Percentiles rank a stretch among this genome's conserved stretches.
These are phyloP conservation scores for Sus cebifrons DNA, from an alignment of 2,797 vertebrate species.

Conservation along the genomic window DNA sequence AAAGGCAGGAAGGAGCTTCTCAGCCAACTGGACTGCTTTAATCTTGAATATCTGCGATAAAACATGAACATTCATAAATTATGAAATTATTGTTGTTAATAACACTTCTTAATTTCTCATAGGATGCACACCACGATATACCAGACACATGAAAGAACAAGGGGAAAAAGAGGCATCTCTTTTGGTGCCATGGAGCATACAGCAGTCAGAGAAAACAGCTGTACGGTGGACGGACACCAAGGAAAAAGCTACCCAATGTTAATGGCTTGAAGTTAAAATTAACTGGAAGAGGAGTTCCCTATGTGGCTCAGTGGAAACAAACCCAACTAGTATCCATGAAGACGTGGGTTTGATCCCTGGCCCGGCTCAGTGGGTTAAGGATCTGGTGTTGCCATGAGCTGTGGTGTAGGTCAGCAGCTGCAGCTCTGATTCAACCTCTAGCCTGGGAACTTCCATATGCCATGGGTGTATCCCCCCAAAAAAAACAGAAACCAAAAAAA, in stretches of 20 bases:
- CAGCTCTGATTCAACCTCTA: too few species aligned
- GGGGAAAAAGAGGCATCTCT: background rate
- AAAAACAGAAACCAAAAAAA: too few species aligned
- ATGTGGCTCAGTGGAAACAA: too few species aligned
- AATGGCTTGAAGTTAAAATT: constrained; percentile 37
- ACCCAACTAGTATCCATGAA: too few species aligned
- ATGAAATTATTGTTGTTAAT: constrained; percentile 66
- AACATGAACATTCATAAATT: constrained; percentile 83
- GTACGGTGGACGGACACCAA: background rate
- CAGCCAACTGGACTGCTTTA: constrained; percentile 97
- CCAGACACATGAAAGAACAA: background rate
- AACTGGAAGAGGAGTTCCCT: background rate
- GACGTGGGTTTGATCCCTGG: too few species aligned
- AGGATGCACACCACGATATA: background rate
- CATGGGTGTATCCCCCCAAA: too few species aligned
- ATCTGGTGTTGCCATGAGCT: too few species aligned
- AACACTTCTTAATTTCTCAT: background rate
- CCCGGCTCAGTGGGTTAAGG: too few species aligned
- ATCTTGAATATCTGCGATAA: constrained; percentile 96
- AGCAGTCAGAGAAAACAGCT: background rate
- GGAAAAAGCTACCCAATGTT: constrained; percentile 25
- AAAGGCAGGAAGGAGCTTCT: constrained; percentile 98
- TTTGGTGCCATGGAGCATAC: background rate
- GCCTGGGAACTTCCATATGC: too few species aligned
- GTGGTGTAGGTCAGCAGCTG: too few species aligned